Base-by-base conservation (phyloP, 1,140 invertebrate genomes). In the Prorops nasuta region DNA sequence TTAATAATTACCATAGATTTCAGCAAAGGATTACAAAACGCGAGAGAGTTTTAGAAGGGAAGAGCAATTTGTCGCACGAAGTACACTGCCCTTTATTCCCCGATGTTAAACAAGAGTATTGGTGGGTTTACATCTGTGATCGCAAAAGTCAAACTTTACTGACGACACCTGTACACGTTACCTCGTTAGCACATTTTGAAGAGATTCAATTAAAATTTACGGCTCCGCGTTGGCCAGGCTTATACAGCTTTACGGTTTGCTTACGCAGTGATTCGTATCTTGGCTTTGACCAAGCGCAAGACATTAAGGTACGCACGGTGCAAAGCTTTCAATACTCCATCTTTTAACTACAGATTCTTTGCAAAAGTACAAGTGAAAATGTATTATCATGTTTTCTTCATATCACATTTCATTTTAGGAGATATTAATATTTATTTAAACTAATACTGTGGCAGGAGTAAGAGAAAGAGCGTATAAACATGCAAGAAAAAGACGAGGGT, bases 51-150 rank as follows among this genome's bases (percentile, higher is more conserved):
- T 77, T 98, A 15, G 95, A 98, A 76, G 92, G 94, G 12, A 91
- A 94, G 67, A 94, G 91, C 39, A 95, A 96, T 80, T 80, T 88
- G 58, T 98, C 96, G 7, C 97, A 98, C 72, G 84, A 84, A 49
- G 96, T 98, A 15, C 96, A 98, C 74, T 96, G 94, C 80, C 97
- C 97, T 0, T 90, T 88, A 67, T 99, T 92, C 77, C 94, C 97
- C 6, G 87, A 91, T 63, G 86, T 88, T 67, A 99, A 99, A 75
- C 96, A 98, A 73, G 97, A 99, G 77, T 98, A 92, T 72, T 99
- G 97, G 97, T 99, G 96, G 95, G 88, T 96, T 17, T 99, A 98
- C 75, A 87, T 99, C 49, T 90, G 91, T 73, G 96, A 99, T 78
- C 85, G 91, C 48, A 98, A 98, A 76, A 90, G 88, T 50, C 86